Evolutionary conservation across 2,888 invertebrate genomes (phyloP).

Genomic region (Acleris literana): DNA sequence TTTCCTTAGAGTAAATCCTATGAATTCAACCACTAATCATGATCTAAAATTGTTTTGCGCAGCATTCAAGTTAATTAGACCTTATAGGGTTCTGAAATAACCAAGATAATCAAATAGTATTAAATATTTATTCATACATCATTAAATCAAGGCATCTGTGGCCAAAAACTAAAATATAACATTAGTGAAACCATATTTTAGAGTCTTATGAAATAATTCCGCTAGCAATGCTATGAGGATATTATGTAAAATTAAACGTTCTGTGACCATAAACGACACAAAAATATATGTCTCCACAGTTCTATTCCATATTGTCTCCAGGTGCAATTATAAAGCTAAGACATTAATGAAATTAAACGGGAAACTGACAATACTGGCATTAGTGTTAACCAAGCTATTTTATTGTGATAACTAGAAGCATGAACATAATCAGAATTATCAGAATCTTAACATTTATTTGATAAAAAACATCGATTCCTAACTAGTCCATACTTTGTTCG

Average conservation of each 20-base stretch:
- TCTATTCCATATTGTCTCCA: constrained; percentile 19
- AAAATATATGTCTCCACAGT: constrained; percentile 31
- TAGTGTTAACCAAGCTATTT: constrained; percentile 31
- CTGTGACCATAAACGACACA: constrained; percentile 35
- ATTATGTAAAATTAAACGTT: constrained; percentile 29
- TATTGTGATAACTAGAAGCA: constrained; percentile 23
- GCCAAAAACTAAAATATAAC: constrained; percentile 66
- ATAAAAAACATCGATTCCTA: constrained; percentile 9
- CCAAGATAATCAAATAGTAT: constrained; percentile 25
- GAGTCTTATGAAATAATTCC: constrained; percentile 46
- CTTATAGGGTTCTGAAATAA: not conserved
- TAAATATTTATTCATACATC: constrained; percentile 55
- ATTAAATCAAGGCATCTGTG: constrained; percentile 59
- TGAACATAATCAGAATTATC: constrained; percentile 22
- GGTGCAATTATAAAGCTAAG: constrained; percentile 8
- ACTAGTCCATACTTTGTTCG: constrained; percentile 33
- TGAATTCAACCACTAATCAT: too few relatives aligned
- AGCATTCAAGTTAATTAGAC: too few relatives aligned
- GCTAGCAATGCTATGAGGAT: constrained; percentile 61
- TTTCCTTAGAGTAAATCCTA: too few relatives aligned
- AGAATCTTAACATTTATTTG: not conserved
- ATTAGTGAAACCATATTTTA: constrained; percentile 55
- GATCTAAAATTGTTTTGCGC: too few relatives aligned
- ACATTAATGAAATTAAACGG: constrained; percentile 21
- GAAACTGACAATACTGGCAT: constrained; percentile 30